A percentile compares a stretch with the other conserved stretches of the same genome.
These are phyloP conservation scores for Drosophila rufa DNA, from an alignment of 1,140 invertebrate species.

Conservation along the genomic window DNA sequence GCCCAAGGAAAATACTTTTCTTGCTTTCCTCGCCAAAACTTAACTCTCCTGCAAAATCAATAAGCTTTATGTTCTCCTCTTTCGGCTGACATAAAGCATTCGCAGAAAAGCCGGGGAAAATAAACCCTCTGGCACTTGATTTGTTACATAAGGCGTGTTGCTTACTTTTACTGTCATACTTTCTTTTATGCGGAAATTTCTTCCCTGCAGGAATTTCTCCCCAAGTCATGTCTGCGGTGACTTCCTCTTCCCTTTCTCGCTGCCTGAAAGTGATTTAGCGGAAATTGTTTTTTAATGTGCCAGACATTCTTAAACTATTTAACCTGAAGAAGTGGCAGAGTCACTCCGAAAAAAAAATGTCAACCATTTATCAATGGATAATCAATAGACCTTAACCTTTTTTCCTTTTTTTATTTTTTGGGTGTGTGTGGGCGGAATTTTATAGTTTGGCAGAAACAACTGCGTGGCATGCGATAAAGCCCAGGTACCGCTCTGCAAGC, in stretches of 20 bases:
- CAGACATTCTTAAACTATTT: slow-evolving; percentile 80
- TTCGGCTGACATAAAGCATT: slow-evolving; percentile 46
- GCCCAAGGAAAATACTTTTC: slow-evolving; percentile 4
- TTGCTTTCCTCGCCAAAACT: not conserved
- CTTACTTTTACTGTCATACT: slow-evolving; percentile 62
- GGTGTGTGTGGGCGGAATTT: slow-evolving; percentile 40
- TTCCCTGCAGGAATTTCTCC: slow-evolving; percentile 31
- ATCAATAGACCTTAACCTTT: slow-evolving; percentile 71
- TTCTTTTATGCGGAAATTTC: slow-evolving; percentile 51
- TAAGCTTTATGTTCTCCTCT: slow-evolving; percentile 8
- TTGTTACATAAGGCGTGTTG: slow-evolving; percentile 64
- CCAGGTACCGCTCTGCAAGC: slow-evolving; percentile 49
- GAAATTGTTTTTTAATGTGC: slow-evolving; percentile 82
- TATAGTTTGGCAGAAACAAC: slow-evolving; percentile 65
- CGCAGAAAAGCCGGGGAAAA: slow-evolving; percentile 4
- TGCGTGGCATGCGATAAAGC: slow-evolving; percentile 76
- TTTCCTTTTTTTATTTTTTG: not conserved
- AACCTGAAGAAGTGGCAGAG: slow-evolving; percentile 43
- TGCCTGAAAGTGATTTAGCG: slow-evolving; percentile 68
- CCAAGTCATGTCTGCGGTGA: slow-evolving; percentile 28
- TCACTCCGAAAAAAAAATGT: slow-evolving; percentile 48
- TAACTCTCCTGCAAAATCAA: slow-evolving; percentile 21
- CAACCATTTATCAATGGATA: slow-evolving; percentile 81
- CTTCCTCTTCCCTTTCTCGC: slow-evolving; percentile 5
- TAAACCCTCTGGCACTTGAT: slow-evolving; percentile 58